Evolutionary conservation across 2,888 invertebrate genomes (phyloP).

Genomic region (Andrena chrysosceles): DNA sequence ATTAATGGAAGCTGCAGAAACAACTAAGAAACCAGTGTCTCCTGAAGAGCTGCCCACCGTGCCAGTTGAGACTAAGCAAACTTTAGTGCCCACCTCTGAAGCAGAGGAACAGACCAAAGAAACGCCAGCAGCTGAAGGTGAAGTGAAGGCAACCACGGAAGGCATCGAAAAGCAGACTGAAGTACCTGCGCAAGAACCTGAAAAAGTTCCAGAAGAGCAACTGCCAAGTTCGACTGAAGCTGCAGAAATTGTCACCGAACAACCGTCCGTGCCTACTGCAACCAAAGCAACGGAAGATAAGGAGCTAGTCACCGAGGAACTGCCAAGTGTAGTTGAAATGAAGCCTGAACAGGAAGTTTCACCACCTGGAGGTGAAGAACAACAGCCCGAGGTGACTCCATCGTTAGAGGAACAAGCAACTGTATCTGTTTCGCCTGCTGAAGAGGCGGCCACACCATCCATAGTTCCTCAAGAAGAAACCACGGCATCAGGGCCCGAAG

Average conservation of each 20-base stretch:
- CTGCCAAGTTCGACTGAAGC: conserved; percentile 38
- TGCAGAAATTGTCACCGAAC: conserved; percentile 20
- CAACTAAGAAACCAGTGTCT: conserved; percentile 31
- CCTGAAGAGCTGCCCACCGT: conserved; percentile 23
- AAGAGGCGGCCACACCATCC: conserved; percentile 44
- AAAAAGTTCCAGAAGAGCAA: conserved; percentile 38
- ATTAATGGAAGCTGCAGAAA: conserved; percentile 5
- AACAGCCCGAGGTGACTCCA: conserved; percentile 33
- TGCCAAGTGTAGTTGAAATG: conserved; percentile 32
- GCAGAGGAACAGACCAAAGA: conserved; percentile 50
- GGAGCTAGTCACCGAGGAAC: conserved; percentile 36
- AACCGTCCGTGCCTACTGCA: conserved; percentile 7
- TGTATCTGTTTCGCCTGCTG: conserved; percentile 19
- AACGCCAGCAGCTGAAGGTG: conserved; percentile 29
- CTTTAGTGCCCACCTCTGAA: conserved; percentile 35
- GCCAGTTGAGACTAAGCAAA: conserved; percentile 45
- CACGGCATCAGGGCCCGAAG: conserved; percentile 36
- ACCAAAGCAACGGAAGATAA: conserved; percentile 21
- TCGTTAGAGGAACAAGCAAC: conserved; percentile 39
- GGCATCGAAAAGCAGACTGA: conserved; percentile 54
- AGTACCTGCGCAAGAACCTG: conserved; percentile 33
- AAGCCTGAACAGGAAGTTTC: conserved; percentile 57
- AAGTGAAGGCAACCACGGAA: conserved; percentile 39
- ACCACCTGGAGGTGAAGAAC: conserved; percentile 40
- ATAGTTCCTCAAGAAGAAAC: conserved; percentile 26